Percentiles rank a stretch among this genome's conserved stretches.
These are phyloP conservation scores for Microctenopoma stevenorrisi DNA, from an alignment of 2,797 vertebrate genomes.

Conservation along the genomic window DNA sequence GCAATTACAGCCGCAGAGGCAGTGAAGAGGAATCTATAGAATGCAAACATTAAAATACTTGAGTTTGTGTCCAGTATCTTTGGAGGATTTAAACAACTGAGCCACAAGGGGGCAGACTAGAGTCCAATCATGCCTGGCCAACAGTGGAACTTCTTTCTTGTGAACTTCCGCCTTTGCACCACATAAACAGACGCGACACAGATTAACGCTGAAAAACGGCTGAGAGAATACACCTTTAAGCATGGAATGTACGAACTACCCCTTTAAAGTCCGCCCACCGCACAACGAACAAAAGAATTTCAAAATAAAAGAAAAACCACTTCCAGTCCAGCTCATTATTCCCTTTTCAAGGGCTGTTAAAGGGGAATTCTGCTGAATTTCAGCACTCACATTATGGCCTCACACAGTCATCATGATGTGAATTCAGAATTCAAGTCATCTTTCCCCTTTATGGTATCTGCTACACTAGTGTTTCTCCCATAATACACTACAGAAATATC, in stretches of 20 bases:
- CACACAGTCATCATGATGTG: conserved; percentile 58
- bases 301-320: conserved; percentile 67
- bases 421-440: conserved; percentile 49
- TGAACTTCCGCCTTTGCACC: too few relatives aligned
- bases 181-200: too few relatives aligned
- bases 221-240: neutral
- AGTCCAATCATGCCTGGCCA: too few relatives aligned
- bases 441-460: conserved; percentile 75
- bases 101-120: too few relatives aligned
- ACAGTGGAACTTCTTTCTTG: too few relatives aligned
- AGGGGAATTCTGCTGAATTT: conserved; percentile 70
- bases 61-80: too few relatives aligned
- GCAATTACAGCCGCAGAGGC: conserved; percentile 2
- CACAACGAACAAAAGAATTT: conserved; percentile 40
- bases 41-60: neutral
- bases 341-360: conserved; percentile 65
- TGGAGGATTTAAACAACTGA: too few relatives aligned
- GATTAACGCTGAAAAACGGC: too few relatives aligned
- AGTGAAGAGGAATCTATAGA: conserved; percentile 31
- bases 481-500: conserved; percentile 83
- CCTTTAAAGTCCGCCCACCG: conserved; percentile 31
- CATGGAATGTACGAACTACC: conserved; percentile 33
- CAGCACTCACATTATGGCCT: conserved; percentile 69
- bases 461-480: conserved; percentile 87
- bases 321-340: conserved; percentile 59